These are phyloP conservation scores for Lasiurus borealis DNA, from an alignment of 2,113 vertebrate genomes.

Conservation along the genomic window DNA sequence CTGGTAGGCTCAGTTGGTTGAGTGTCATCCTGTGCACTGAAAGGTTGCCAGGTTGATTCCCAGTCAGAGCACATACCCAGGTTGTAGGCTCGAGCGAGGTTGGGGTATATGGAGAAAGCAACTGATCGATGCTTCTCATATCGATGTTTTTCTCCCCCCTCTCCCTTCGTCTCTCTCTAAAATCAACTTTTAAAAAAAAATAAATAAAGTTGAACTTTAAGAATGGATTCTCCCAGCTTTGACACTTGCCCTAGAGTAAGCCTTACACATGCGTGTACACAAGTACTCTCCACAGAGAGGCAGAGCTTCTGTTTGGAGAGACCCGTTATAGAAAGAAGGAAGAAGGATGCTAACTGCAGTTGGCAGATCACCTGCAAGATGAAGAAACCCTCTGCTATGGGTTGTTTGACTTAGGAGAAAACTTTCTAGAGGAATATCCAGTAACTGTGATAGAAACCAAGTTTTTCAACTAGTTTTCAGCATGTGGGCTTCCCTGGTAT, in stretches of 20 bases:
- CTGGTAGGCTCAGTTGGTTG: background rate
- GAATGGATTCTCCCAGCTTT: background rate
- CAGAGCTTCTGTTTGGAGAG: background rate
- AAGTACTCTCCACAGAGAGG: background rate
- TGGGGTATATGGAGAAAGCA: background rate
- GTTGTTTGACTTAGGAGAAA: background rate
- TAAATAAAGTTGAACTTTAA: background rate
- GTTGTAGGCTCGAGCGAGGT: background rate
- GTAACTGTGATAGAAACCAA: background rate
- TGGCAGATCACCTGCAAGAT: background rate
- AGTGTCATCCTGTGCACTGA: background rate
- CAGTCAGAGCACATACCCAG: background rate
- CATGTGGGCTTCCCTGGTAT: background rate
- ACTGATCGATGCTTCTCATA: background rate
- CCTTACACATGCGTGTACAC: accelerated
- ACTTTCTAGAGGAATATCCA: background rate
- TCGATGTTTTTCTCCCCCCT: background rate
- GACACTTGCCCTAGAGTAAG: background rate
- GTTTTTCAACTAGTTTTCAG: background rate
- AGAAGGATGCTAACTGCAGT: background rate
- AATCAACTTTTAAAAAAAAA: background rate
- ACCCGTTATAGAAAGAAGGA: background rate
- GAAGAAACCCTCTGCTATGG: background rate
- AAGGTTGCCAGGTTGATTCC: background rate
- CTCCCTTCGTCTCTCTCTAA: background rate